phyloP scores from a whole-genome alignment of 2,888 invertebrate species.

The Gisinianus flammeolus region DNA sequence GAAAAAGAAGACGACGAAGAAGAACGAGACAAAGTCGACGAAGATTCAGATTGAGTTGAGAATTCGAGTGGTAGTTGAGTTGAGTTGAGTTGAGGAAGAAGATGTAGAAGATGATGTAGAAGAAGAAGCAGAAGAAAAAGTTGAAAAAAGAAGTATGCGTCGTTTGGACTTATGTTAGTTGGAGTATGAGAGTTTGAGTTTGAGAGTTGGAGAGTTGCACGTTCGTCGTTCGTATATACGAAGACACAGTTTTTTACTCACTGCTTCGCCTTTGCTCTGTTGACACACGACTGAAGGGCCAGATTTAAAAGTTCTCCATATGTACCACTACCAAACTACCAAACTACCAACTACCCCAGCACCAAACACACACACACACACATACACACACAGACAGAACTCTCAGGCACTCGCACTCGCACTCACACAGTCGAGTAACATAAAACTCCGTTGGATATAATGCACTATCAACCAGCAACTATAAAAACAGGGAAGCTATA shows the following conservation, averaged over 20 bases:
- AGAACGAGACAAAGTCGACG: background rate
- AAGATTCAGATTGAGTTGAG: slow-evolving; percentile 3
- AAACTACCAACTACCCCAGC: background rate
- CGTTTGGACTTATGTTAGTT: too few species aligned
- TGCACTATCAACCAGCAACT: background rate
- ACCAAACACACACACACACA: background rate
- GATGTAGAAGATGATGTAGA: background rate
- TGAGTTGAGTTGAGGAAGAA: background rate
- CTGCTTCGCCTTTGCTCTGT: slow-evolving; percentile 29
- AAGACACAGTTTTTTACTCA: slow-evolving; percentile 22
- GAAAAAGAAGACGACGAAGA: background rate
- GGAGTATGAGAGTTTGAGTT: too few species aligned
- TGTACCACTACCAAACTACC: slow-evolving; percentile 25
- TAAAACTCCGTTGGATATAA: background rate
- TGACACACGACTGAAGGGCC: slow-evolving; percentile 39
- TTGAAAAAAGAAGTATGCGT: slow-evolving; percentile 8
- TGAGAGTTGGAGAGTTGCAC: too few species aligned
- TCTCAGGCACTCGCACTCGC: background rate
- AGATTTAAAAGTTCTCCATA: slow-evolving; percentile 33
- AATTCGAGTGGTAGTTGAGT: background rate
- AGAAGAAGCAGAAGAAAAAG: slow-evolving; percentile 8
- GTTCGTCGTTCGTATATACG: too few species aligned
- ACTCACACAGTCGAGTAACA: background rate
- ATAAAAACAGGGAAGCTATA: background rate
- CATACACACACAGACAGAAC: background rate